Evolutionary conservation across 1,140 invertebrate genomes (phyloP), one percentile per base, ranked within the genome.

Genomic region (Varroa destructor): DNA sequence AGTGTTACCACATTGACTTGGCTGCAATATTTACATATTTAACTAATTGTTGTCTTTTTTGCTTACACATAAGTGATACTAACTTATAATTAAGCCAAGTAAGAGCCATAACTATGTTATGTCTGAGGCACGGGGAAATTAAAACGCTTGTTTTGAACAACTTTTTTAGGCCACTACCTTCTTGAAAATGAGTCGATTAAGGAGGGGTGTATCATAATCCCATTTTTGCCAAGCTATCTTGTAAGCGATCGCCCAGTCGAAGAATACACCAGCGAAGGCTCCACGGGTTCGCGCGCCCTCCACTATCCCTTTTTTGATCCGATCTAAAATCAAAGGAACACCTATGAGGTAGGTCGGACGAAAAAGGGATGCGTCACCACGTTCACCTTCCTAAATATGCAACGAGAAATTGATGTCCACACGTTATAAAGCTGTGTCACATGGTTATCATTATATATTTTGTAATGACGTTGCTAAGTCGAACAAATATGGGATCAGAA

Each of bases 241-340:
- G 54, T 80, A 77, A 54, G 79, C 75, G 61, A 81, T 75, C 56
- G 77, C 79, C 74, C 80, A 80, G 25, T 78, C 73, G 74, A 81
- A 81, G 12, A 81, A 72, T 67, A 77, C 77, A 43, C 78, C 75
- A 42, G 78, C 75, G 55, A 81, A 74, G n/a, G 61, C 61, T 43
- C 76, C 75, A 54, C 76, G 76, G n/a, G 74, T 61, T 25, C 76
- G 75, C 6, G 79, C 77, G 4, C 97, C 87, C 75, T 95, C 91
- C 78, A 89, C 89, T 72, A 97, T 92, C 70, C 87, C 90, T 81
- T 97, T 97, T 75, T 91, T 94, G 73, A 98, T 90, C 73, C 95
- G 86, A 81, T 81, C 81, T 75, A 67, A 46, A 12, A 67, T 36
- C 25, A 94, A 89, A 46, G 96, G 96, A 46, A 99, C 96, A 64